Conservation (phyloP, 2,797 vertebrate genomes). For the Eulemur albifrons region DNA sequence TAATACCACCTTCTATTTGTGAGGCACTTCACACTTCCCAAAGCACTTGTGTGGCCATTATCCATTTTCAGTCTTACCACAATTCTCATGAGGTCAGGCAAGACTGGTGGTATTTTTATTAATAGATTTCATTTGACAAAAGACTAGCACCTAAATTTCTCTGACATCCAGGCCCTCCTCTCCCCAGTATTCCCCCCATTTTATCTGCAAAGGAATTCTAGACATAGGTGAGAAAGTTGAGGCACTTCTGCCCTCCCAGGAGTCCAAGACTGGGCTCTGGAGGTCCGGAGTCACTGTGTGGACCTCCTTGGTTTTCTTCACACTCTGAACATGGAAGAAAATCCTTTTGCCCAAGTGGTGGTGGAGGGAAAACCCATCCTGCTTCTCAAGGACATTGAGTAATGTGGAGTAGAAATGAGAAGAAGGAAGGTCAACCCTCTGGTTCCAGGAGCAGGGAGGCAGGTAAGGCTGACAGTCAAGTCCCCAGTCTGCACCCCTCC, state of each 20-base stretch:
- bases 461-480: neutral
- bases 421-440: neutral
- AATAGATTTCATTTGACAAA: neutral
- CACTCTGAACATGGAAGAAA: neutral
- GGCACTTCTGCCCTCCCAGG: too few species aligned
- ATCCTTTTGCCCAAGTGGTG: neutral
- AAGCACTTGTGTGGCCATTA: neutral
- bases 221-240: neutral
- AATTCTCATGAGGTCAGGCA: neutral
- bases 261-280: neutral
- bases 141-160: neutral
- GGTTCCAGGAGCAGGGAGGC: fast-evolving
- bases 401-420: neutral
- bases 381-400: neutral
- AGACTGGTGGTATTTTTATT: neutral
- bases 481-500: neutral
- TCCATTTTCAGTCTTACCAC: neutral
- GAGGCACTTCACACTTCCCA: neutral
- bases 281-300: neutral
- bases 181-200: neutral
- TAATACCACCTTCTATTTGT: neutral
- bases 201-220: neutral
- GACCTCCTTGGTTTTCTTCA: neutral
- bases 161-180: neutral
- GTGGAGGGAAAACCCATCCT: neutral